Percentiles rank a stretch among this genome's conserved stretches.
phyloP scores from a whole-genome alignment of 2,797 vertebrate genomes.

The Sarcoramphus papa region DNA sequence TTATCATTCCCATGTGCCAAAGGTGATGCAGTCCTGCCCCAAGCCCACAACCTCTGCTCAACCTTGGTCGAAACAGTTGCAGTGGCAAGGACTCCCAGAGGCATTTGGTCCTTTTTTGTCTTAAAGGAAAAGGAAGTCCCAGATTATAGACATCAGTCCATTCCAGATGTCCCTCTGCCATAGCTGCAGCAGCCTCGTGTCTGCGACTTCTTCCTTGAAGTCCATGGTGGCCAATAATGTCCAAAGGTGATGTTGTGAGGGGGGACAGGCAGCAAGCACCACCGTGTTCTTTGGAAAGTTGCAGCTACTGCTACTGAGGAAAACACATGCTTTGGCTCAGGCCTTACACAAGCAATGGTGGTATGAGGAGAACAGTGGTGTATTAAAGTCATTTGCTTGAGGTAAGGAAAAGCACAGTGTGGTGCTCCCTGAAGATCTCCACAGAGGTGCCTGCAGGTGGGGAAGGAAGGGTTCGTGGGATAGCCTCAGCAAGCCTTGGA shows the following conservation, averaged over 20 bases:
- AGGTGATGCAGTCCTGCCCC: background rate
- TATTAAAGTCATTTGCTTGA: background rate
- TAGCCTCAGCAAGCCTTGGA: background rate
- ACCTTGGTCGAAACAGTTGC: background rate
- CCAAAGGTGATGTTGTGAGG: background rate
- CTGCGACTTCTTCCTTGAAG: background rate
- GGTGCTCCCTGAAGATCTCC: background rate
- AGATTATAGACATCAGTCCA: background rate
- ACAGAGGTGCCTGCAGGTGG: background rate
- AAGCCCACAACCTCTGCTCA: background rate
- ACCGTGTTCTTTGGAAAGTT: background rate
- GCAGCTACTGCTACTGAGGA: background rate
- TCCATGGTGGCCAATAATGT: background rate
- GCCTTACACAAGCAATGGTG: background rate
- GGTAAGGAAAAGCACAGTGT: background rate
- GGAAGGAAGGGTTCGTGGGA: background rate
- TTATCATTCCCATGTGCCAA: background rate
- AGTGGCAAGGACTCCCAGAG: background rate
- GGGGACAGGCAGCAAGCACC: background rate
- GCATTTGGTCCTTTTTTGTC: background rate
- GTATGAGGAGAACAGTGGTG: background rate
- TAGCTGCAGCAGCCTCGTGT: accelerated
- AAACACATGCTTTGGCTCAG: background rate
- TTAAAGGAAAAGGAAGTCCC: background rate
- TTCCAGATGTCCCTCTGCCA: background rate